Conservation (phyloP, 1,140 invertebrate species). For the Luehdorfia chinensis region DNA sequence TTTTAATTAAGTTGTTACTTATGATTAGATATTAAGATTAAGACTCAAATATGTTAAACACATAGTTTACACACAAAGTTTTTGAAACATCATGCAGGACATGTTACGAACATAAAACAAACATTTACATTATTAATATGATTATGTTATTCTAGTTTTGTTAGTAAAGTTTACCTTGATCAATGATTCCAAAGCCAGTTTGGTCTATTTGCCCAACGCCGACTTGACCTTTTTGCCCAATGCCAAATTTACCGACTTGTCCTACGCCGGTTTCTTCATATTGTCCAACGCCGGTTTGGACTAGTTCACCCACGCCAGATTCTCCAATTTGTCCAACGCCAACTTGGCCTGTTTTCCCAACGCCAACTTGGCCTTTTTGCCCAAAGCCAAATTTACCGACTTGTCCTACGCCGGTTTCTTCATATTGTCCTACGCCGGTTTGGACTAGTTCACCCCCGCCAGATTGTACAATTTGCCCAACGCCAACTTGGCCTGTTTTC, state of each 20-base stretch:
- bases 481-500: constrained; percentile 1
- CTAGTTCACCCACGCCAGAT: constrained; percentile 28
- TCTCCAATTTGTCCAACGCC: constrained; percentile 31
- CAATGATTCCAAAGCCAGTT: background rate
- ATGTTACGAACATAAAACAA: constrained; percentile 1
- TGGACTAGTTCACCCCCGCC: constrained; percentile 26
- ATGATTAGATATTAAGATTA: background rate
- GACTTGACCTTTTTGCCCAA: constrained; percentile 13
- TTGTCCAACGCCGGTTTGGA: constrained; percentile 6
- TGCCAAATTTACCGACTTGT: constrained; percentile 3
- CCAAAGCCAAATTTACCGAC: background rate
- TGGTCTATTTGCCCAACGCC: constrained; percentile 24
- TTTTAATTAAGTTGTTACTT: background rate
- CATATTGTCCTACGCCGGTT: constrained; percentile 23
- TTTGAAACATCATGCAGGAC: constrained; percentile 1
- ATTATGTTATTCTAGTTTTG: background rate
- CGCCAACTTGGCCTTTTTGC: constrained; percentile 23
- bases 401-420: background rate
- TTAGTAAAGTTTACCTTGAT: constrained; percentile 16
- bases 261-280: background rate
- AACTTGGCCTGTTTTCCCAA: constrained; percentile 28
- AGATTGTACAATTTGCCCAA: constrained; percentile 10
- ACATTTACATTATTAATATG: background rate
- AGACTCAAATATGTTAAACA: constrained; percentile 10
- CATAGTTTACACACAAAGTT: background rate